Conservation (phyloP, 1,140 invertebrate genomes). For the Panagrolaimus sp. region DNA sequence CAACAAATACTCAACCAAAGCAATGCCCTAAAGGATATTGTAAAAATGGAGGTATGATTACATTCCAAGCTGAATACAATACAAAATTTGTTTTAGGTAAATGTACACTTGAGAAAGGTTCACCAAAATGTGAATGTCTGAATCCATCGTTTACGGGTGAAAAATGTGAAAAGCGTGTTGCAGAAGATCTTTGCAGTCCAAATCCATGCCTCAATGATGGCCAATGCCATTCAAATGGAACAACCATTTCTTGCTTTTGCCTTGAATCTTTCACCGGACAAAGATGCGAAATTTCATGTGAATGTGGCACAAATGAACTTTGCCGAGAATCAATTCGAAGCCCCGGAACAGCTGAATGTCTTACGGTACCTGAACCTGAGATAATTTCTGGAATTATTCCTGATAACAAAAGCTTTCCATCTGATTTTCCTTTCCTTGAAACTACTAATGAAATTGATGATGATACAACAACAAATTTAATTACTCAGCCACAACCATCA, state of each 20-base stretch:
- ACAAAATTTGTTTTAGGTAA: background rate
- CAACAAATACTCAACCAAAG: background rate
- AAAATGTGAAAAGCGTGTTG: background rate
- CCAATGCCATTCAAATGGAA: background rate
- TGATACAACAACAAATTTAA: too few species aligned
- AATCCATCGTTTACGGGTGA: background rate
- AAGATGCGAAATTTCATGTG: slow-evolving; percentile 1
- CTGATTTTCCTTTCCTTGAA: too few species aligned
- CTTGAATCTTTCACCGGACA: background rate
- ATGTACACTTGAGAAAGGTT: background rate
- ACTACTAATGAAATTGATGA: too few species aligned
- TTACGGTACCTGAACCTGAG: slow-evolving; percentile 9
- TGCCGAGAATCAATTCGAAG: background rate
- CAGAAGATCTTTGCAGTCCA: slow-evolving; percentile 8
- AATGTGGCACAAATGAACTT: slow-evolving; percentile 2
- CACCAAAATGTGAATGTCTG: background rate
- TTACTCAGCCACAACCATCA: too few species aligned
- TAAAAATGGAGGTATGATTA: background rate
- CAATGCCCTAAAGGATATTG: background rate
- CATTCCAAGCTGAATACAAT: too few species aligned
- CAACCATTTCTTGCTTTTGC: background rate
- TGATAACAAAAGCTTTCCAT: background rate
- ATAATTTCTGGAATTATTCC: background rate
- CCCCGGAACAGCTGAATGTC: background rate
- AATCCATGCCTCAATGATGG: slow-evolving; percentile 16